Base-by-base conservation (phyloP, 2,888 invertebrate genomes). In the Drosophila neonasuta region DNA sequence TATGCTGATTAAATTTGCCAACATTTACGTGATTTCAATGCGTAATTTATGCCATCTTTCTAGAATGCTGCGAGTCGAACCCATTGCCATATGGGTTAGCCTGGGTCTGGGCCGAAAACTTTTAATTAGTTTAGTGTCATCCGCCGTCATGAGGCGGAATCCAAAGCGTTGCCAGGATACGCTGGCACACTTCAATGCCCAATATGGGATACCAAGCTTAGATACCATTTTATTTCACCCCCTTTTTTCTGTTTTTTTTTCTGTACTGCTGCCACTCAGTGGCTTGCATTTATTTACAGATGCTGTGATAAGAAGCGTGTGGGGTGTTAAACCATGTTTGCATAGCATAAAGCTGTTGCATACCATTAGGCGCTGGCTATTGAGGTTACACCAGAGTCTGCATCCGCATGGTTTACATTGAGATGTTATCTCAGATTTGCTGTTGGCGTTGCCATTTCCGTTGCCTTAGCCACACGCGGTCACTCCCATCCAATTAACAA, bases 21-120 rank as follows among this genome's bases (percentile, higher is more conserved):
- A 58, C 83, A 83, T 85, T 81, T 85, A 82, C 82, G 82, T 82
- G 82, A 85, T 82, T 82, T 85, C 82, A 85, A 82, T 82, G 67
- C 83, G 79, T 79, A 82, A 82, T 85, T 79, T 80, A 76, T 72
- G 69, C 65, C 59, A 70, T 49, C 60, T 64, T 57, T 46, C 36
- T n/a, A 42, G 11, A 50, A 17, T 15, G 39, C n/a, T 32, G 30
- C 54, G 30, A 39, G 34, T 39, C n/a, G 56, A 41, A 15, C 34
- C 42, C 56, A 48, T 54, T 52, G 73, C 79, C 80, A 71, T 81
- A 77, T 77, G 79, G 72, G 30, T 49, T 29, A 39, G 32, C 9
- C 13, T 4, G 39, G 36, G 24, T 46, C 52, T 34, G 58, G 24
- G 58, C 48, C 58, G 13, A 73, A 74, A 81, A 82, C 61, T 81